Evolutionary conservation across 2,888 invertebrate species (phyloP), one percentile per base, ranked within the genome.

Genomic region (Mantis religiosa): DNA sequence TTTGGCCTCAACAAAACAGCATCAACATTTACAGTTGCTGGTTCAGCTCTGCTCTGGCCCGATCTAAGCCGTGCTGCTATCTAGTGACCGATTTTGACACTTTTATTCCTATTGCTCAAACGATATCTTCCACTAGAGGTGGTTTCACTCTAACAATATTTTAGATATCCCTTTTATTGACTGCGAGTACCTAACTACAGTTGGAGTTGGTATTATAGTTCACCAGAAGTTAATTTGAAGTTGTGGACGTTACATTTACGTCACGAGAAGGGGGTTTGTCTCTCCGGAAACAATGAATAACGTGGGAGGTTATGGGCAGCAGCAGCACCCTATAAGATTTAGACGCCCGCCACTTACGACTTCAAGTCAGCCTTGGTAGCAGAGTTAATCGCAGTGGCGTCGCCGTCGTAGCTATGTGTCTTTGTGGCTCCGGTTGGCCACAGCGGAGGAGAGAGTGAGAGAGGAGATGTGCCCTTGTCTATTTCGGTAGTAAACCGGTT

Each of bases 401-500:
- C 88, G 34, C 84, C 88, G 83, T 84, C 88, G 34, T 54, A 87
- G 87, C 82, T 87, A 87, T 87, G 87, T 87, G 87, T 82, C 82
- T 82, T 82, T 86, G 86, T 81, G 71, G 81, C 71, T n/a, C 81
- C 47, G 86, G 86, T 86, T 86, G 86, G 86, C 86, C 86, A 81
- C 86, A 86, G 86, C 28, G 54, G 86, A 54, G 30, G 84, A 30
- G 84, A 84, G 84, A 84, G 84, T 7, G 84, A 84, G 81, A 85
- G 89, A 86, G 54, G 41, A 41, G 88, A 86, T 82, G 88, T 85
- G 88, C 84, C 91, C 92, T 92, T 92, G 92, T 92, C 92, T 92
- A 92, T 92, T 92, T 92, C 92, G 92, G 92, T 91, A 92, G 92
- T 92, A 93, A 93, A 93, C 92, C 92, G 92, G 92, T 92, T 93